Evolutionary conservation across 2,113 vertebrate species (phyloP).

Genomic region (Serinus canaria): DNA sequence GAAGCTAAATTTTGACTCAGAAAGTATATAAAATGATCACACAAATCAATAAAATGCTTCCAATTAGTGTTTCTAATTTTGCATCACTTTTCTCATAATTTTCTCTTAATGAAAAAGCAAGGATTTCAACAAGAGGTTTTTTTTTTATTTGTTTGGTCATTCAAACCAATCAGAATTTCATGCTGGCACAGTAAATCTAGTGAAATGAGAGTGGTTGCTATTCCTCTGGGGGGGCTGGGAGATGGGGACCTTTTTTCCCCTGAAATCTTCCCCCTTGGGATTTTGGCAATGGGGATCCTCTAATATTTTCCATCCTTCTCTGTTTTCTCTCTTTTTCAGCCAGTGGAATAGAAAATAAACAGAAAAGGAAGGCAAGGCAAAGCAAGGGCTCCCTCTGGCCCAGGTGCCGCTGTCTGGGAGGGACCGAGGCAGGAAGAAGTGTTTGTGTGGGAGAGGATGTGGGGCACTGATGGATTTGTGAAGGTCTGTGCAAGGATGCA

Average conservation of each 20-base stretch:
- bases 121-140: background rate
- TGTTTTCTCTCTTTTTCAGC: background rate
- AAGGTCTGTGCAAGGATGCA: background rate
- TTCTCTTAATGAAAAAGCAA: background rate
- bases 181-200: background rate
- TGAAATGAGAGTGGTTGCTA: background rate
- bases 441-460: background rate
- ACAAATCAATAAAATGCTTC: background rate
- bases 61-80: background rate
- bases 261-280: background rate
- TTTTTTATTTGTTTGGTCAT: background rate
- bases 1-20: background rate
- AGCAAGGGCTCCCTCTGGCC: fast-evolving
- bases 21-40: background rate
- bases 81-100: background rate
- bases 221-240: fast-evolving
- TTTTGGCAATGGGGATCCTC: background rate
- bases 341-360: background rate
- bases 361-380: background rate
- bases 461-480: background rate
- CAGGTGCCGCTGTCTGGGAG: background rate
- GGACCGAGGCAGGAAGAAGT: background rate
- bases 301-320: background rate
- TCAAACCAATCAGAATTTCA: background rate
- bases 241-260: background rate